Conservation (phyloP, 1,140 invertebrate genomes). For the Dendroctonus valens region DNA sequence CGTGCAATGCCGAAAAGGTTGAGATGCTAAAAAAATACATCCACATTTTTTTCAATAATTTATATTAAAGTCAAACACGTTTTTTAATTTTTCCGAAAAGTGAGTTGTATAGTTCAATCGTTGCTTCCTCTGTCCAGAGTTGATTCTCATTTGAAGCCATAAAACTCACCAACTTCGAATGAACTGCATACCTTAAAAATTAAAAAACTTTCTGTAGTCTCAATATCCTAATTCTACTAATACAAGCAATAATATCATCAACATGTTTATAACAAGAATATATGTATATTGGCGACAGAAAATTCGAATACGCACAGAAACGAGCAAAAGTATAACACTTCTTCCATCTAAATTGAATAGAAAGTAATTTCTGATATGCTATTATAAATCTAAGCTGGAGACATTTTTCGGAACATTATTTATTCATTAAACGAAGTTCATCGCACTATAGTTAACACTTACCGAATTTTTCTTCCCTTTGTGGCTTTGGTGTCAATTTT, state of each 20-base stretch:
- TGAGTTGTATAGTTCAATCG: constrained; percentile 78
- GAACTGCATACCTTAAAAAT: constrained; percentile 69
- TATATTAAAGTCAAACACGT: background rate
- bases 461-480: constrained; percentile 84
- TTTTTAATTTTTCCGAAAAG: constrained; percentile 64
- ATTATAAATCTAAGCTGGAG: too few relatives aligned
- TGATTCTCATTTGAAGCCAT: constrained; percentile 78
- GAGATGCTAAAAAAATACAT: too few relatives aligned
- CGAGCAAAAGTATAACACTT: too few relatives aligned
- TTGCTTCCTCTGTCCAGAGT: constrained; percentile 75
- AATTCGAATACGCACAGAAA: too few relatives aligned
- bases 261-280: too few relatives aligned
- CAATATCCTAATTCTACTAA: too few relatives aligned
- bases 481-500: constrained; percentile 89
- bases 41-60: too few relatives aligned
- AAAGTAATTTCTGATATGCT: background rate
- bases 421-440: too few relatives aligned
- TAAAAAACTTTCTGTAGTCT: background rate
- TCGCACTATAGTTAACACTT: background rate
- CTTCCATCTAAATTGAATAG: background rate
- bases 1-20: too few relatives aligned
- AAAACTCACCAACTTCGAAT: constrained; percentile 89
- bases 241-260: too few relatives aligned
- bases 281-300: too few relatives aligned
- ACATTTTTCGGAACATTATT: too few relatives aligned